A percentile compares a stretch with the other conserved stretches of the same genome.
Evolutionary conservation across 1,140 invertebrate species (phyloP).

Genomic region (Zaprionus ornatus): DNA sequence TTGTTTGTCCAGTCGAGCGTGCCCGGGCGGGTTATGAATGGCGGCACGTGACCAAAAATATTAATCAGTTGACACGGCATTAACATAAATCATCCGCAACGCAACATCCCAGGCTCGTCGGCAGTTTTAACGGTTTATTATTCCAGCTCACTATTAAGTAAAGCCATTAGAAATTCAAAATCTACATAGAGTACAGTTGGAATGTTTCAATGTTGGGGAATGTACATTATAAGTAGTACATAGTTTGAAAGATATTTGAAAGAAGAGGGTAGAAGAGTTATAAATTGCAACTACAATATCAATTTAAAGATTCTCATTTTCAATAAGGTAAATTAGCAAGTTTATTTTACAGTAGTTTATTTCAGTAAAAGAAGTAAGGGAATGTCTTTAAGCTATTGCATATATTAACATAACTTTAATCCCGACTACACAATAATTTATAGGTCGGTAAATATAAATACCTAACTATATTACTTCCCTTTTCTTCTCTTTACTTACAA

Average conservation of each 20-base stretch:
- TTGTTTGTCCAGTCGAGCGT: constrained; percentile 30
- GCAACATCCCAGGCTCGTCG: constrained; percentile 45
- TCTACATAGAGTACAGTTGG: neutral
- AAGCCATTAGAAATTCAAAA: neutral
- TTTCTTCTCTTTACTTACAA: too few relatives aligned
- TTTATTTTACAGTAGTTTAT: too few relatives aligned
- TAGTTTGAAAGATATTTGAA: neutral
- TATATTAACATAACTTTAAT: too few relatives aligned
- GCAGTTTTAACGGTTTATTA: constrained; percentile 13
- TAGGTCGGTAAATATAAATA: too few relatives aligned
- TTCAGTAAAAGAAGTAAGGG: too few relatives aligned
- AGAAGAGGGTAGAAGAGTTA: neutral
- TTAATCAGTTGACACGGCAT: constrained; percentile 81
- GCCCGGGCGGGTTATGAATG: constrained; percentile 49
- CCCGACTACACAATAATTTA: too few relatives aligned
- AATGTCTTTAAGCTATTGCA: too few relatives aligned
- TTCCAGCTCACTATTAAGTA: constrained; percentile 1
- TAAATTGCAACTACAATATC: neutral
- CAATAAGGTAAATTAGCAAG: too few relatives aligned
- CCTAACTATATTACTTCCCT: too few relatives aligned
- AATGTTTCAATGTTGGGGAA: neutral
- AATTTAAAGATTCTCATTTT: neutral
- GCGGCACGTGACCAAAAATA: constrained; percentile 80
- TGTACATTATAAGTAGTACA: neutral
- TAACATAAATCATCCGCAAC: constrained; percentile 81